These are phyloP conservation scores for Chauna torquata DNA, from an alignment of 2,113 vertebrate genomes.

Conservation along the genomic window DNA sequence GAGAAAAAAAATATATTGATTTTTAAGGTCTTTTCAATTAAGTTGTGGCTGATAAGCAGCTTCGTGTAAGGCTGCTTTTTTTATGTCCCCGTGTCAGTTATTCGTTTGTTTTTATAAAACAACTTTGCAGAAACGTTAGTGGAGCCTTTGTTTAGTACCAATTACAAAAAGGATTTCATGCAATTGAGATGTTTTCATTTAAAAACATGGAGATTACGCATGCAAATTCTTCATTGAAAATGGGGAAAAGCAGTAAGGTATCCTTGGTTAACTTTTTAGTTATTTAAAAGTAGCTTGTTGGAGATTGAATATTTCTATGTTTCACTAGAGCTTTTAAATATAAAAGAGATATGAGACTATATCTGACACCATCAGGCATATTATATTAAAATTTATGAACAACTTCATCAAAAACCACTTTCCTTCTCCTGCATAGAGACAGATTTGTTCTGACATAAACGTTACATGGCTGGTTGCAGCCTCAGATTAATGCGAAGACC, in stretches of 20 bases:
- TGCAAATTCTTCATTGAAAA: conserved; percentile 76
- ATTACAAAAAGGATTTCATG: conserved; percentile 68
- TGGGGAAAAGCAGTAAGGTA: conserved; percentile 76
- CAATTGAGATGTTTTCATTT: conserved; percentile 76
- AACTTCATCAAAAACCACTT: conserved; percentile 99
- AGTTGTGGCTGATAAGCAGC: conserved; percentile 16
- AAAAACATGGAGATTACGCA: conserved; percentile 74
- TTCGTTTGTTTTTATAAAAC: conserved; percentile 44
- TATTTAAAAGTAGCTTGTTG: conserved; percentile 86
- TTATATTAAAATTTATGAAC: conserved; percentile 98
- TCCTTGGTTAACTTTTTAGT: conserved; percentile 85
- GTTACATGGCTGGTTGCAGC: conserved; percentile 93
- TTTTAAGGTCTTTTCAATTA: conserved; percentile 62
- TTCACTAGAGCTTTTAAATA: conserved; percentile 90
- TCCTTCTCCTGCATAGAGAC: conserved; percentile 86
- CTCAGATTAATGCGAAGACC: conserved; percentile 89
- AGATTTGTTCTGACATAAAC: conserved; percentile 92
- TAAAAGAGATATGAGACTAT: conserved; percentile 91
- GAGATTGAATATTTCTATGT: conserved; percentile 85
- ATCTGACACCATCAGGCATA: conserved; percentile 92
- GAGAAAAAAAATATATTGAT: conserved; percentile 5
- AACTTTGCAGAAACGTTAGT: conserved; percentile 57
- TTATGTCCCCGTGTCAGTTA: conserved; percentile 28
- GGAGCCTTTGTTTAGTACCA: conserved; percentile 73
- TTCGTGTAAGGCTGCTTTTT: conserved; percentile 46